These are phyloP conservation scores for Apantesis nais DNA, from an alignment of 2,888 invertebrate genomes.

Conservation along the genomic window DNA sequence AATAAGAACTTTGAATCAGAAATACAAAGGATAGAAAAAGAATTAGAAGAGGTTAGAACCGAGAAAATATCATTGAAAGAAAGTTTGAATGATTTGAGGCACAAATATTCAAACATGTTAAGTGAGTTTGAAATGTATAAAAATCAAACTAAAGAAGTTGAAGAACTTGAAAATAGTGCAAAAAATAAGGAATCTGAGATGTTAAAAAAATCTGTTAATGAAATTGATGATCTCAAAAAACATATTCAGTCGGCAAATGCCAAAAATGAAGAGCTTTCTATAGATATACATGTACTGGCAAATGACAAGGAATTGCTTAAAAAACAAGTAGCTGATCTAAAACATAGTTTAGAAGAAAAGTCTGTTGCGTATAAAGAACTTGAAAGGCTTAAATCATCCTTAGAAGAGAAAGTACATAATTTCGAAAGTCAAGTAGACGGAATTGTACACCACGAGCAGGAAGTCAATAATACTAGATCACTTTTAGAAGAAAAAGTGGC, in stretches of 20 bases:
- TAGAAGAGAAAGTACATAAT: conserved; percentile 42
- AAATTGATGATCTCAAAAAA: conserved; percentile 76
- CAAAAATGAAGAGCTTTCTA: conserved; percentile 80
- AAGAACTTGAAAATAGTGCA: conserved; percentile 77
- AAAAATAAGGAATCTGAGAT: conserved; percentile 59
- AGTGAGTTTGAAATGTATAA: conserved; percentile 73
- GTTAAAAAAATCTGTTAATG: conserved; percentile 64
- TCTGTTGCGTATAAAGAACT: conserved; percentile 39
- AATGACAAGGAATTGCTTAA: conserved; percentile 81
- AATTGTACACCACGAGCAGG: conserved; percentile 35
- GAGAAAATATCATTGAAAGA: conserved; percentile 81
- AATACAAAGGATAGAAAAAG: conserved; percentile 84
- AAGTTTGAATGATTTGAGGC: conserved; percentile 81
- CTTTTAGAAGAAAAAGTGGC: conserved; percentile 55
- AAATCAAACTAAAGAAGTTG: conserved; percentile 76
- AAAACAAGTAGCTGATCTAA: conserved; percentile 76
- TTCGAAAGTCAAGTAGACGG: conserved; percentile 40
- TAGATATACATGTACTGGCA: conserved; percentile 81
- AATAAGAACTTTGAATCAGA: conserved; percentile 87
- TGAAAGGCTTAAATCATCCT: conserved; percentile 32
- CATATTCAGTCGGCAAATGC: conserved; percentile 67
- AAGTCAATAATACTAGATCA: conserved; percentile 57
- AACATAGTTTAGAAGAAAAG: conserved; percentile 51
- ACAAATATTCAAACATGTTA: conserved; percentile 83
- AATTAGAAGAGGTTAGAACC: conserved; percentile 74